Base-by-base conservation (phyloP, 2,888 invertebrate species). In the Coecobrya sp. region DNA sequence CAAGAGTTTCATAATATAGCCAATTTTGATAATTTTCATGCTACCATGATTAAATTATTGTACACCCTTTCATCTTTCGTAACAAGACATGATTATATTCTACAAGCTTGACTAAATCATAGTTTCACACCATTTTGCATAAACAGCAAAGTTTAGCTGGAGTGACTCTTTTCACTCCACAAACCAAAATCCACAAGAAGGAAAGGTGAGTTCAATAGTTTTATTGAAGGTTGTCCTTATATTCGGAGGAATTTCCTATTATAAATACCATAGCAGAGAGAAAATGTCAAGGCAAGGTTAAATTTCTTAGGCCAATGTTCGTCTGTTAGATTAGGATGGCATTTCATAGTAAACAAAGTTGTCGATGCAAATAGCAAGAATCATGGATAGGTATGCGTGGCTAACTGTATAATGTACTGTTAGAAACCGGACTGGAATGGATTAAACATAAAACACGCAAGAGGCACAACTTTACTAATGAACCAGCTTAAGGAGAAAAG, bases 201-300 rank as follows among this genome's bases (percentile, higher is more conserved):
- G 7, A 55, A 19, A 19, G n/a, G 19, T 16, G 22, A 70, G 36
- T 70, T 70, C 68, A 27, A 30, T 13, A 36, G 42, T 70, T 70
- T 70, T 7, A 1, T 25, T 8, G 70, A 70, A 62, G 62, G 62
- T 62, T 62, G 25, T 19, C 70, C 10, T 70, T 36, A 13, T 36
- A 30, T 10, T 65, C 55, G 19, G 4, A n/a, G n/a, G 0, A 19
- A 16, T 19, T 59, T 59, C 19, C 4, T 70, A 36, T 11, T n/a
- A n/a, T n/a, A n/a, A 55, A 81, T 30, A 10, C 16, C 19, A 76
- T 13, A 30, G 1, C 52, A 59, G 27, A n/a, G n/a, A n/a, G n/a
- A 55, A 49, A 81, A 81, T 81, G 81, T 79, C 81, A 81, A 81
- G 55, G 30, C 81, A 81, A 81, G 81, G 81, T 52, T 81, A 59